Conservation (phyloP, 2,888 invertebrate species). For the Andrena camellia region DNA sequence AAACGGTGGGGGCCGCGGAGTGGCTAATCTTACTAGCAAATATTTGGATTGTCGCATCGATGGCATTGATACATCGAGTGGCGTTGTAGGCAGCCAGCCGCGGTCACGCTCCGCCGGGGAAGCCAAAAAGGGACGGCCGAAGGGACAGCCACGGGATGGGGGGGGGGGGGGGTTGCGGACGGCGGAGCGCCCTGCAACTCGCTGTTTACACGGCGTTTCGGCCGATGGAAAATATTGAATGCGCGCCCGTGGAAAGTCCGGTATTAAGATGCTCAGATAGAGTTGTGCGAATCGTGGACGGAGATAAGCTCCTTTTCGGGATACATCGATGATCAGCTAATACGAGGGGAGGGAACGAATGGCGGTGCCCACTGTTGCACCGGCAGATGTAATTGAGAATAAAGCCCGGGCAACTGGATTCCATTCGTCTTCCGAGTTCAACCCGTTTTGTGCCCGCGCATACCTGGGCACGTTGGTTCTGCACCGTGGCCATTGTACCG, state of each 20-base stretch:
- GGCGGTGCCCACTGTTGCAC: conserved; percentile 14
- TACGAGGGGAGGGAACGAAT: conserved; percentile 14
- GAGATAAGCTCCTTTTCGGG: conserved; percentile 56
- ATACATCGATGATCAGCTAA: conserved; percentile 61
- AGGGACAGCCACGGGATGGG: no score
- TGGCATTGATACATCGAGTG: conserved; percentile 82
- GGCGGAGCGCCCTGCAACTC: conserved; percentile 11
- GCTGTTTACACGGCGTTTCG: conserved; percentile 71
- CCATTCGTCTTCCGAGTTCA: conserved; percentile 13
- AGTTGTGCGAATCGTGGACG: conserved; percentile 62
- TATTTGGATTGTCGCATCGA: conserved; percentile 85
- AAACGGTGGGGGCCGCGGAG: conserved; percentile 68
- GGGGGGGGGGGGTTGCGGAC: conserved; percentile 30
- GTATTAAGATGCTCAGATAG: conserved; percentile 80
- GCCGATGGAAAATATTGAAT: conserved; percentile 51
- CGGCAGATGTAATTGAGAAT: conserved; percentile 71
- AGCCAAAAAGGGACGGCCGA: conserved; percentile 50
- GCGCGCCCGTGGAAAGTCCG: conserved; percentile 68
- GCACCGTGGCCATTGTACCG: no score
- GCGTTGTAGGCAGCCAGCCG: conserved; percentile 53
- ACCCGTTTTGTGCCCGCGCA: conserved; percentile 35
- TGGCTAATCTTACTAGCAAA: conserved; percentile 83
- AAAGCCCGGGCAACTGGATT: conserved; percentile 37
- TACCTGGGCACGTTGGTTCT: not conserved
- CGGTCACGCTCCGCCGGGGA: conserved; percentile 50